Conservation (phyloP, 2,113 vertebrate genomes). For the Upupa epops region DNA sequence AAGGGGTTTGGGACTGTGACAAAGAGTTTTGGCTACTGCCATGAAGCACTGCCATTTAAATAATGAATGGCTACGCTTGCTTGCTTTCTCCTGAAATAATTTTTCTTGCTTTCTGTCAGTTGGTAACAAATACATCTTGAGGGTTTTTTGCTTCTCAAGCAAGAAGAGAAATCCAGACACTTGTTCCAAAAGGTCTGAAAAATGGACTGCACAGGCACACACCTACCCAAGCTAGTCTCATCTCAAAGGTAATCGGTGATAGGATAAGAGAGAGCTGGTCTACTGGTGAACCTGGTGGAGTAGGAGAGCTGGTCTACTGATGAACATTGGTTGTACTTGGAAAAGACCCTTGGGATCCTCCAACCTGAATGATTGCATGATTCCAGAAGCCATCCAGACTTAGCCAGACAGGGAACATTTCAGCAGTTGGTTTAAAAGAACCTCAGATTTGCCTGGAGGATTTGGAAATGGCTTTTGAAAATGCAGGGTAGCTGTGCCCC, state of each 20-base stretch:
- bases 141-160: slow-evolving; percentile 31
- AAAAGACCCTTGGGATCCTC: too few relatives aligned
- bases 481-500: not conserved
- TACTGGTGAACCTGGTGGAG: too few relatives aligned
- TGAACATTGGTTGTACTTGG: too few relatives aligned
- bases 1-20: not conserved
- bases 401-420: not conserved
- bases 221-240: too few relatives aligned
- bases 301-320: too few relatives aligned
- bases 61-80: slow-evolving; percentile 50
- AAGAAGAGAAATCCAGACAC: slow-evolving; percentile 34
- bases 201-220: not conserved
- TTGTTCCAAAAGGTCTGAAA: slow-evolving; percentile 17
- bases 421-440: not conserved
- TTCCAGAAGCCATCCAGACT: not conserved
- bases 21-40: slow-evolving; percentile 44
- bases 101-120: slow-evolving; percentile 57
- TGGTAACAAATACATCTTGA: slow-evolving; percentile 55
- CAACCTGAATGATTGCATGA: too few relatives aligned
- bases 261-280: too few relatives aligned
- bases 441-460: not conserved
- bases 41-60: slow-evolving; percentile 47
- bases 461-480: not conserved
- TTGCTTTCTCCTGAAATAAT: slow-evolving; percentile 55
- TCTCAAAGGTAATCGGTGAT: too few relatives aligned